Percentiles rank a stretch among this genome's conserved stretches.
phyloP scores from a whole-genome alignment of 1,140 invertebrate genomes.

The Brachionus asplanchnoidis region DNA sequence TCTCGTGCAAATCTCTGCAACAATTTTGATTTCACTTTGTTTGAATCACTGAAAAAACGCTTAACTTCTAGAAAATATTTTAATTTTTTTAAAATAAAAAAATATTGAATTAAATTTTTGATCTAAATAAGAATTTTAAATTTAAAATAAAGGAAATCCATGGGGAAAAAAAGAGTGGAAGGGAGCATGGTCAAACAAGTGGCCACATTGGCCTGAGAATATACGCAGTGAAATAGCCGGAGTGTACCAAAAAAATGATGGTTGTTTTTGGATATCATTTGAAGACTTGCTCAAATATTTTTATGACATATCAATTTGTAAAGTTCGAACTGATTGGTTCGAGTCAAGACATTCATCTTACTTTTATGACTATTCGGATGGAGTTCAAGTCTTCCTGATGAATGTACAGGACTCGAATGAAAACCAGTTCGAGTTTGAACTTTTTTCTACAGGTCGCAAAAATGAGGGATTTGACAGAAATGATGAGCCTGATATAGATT shows the following conservation, averaged over 20 bases:
- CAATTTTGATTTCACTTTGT: too few relatives aligned
- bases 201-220: conserved; percentile 35
- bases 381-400: background rate
- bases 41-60: too few relatives aligned
- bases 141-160: conserved; percentile 14
- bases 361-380: conserved; percentile 19
- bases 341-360: conserved; percentile 35
- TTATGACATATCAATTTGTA: conserved; percentile 37
- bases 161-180: conserved; percentile 42
- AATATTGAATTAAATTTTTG: too few relatives aligned
- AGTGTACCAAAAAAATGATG: conserved; percentile 14
- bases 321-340: conserved; percentile 40
- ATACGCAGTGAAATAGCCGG: conserved; percentile 1
- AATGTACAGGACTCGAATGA: background rate
- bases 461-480: conserved; percentile 15
- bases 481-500: conserved; percentile 7
- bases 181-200: conserved; percentile 36
- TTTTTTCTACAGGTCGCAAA: conserved; percentile 31
- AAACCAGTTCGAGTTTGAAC: conserved; percentile 20
- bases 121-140: background rate
- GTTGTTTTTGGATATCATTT: conserved; percentile 40
- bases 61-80: too few relatives aligned
- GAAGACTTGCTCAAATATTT: conserved; percentile 38
- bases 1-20: too few relatives aligned
- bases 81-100: too few relatives aligned